phyloP scores from a whole-genome alignment of 2,113 vertebrate species.

The Menura novaehollandiae region DNA sequence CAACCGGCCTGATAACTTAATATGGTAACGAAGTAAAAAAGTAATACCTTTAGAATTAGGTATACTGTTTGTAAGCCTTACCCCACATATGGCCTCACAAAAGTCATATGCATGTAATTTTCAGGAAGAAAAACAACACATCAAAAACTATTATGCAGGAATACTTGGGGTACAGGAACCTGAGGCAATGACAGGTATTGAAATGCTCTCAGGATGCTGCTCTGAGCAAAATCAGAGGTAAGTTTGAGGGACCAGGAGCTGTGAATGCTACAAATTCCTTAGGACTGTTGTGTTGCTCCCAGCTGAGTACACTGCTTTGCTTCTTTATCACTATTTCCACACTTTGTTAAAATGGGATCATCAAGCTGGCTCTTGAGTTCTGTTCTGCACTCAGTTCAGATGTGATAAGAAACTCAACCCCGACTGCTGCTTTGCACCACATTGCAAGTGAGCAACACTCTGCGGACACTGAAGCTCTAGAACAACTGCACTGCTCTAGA shows the following conservation, averaged over 20 bases:
- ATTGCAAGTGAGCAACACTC: not conserved
- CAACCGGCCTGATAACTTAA: not conserved
- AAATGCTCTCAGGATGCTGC: not conserved
- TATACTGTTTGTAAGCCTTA: not conserved
- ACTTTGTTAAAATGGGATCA: constrained; percentile 13
- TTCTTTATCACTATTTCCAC: not conserved
- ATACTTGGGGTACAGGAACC: not conserved
- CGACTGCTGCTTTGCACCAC: not conserved
- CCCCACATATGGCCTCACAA: not conserved
- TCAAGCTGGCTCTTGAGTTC: constrained; percentile 59
- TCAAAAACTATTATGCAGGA: not conserved
- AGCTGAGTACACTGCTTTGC: not conserved
- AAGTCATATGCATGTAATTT: not conserved
- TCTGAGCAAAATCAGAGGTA: not conserved
- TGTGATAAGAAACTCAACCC: constrained; percentile 24
- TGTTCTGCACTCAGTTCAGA: not conserved
- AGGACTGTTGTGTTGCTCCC: not conserved
- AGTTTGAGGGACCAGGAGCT: not conserved
- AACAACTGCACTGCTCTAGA: not conserved
- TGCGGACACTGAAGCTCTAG: not conserved
- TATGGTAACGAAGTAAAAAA: not conserved
- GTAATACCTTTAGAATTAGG: not conserved
- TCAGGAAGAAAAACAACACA: not conserved
- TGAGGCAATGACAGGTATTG: not conserved
- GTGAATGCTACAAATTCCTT: not conserved